These are phyloP conservation scores for Augochlorella aurata DNA, from an alignment of 2,888 invertebrate species.

Conservation along the genomic window DNA sequence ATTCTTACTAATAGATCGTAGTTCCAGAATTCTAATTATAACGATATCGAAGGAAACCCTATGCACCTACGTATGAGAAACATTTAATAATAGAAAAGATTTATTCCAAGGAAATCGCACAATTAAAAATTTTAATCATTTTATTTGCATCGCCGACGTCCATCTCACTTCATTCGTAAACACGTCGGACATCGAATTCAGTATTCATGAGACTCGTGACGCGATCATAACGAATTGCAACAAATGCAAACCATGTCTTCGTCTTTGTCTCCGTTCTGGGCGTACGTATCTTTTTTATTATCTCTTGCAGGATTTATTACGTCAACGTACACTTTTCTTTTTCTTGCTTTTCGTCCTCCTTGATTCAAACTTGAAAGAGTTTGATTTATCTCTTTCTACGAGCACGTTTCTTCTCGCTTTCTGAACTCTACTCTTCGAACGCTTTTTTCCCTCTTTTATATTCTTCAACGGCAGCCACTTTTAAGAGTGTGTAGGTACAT, in stretches of 20 bases:
- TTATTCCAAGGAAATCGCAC: background rate
- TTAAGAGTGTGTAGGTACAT: background rate
- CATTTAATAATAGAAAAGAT: background rate
- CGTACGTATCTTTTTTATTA: background rate
- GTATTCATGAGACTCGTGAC: background rate
- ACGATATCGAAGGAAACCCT: no score
- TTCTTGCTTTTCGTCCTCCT: background rate
- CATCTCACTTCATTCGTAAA: background rate
- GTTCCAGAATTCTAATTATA: no score
- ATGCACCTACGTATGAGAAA: no score
- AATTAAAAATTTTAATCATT: background rate
- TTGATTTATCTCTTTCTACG: background rate
- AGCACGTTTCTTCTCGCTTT: background rate
- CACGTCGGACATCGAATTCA: background rate
- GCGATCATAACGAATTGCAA: background rate
- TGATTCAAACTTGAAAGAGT: background rate
- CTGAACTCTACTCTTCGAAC: background rate
- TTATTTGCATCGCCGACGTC: background rate
- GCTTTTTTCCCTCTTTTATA: background rate
- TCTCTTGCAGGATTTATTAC: background rate
- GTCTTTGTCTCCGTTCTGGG: background rate
- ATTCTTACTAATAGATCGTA: no score
- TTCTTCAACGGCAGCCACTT: background rate
- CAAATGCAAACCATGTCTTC: background rate
- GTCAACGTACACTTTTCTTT: background rate